Evolutionary conservation across 2,797 vertebrate genomes (phyloP), one percentile per base, ranked within the genome.

Genomic region (Eupleurogrammus muticus): DNA sequence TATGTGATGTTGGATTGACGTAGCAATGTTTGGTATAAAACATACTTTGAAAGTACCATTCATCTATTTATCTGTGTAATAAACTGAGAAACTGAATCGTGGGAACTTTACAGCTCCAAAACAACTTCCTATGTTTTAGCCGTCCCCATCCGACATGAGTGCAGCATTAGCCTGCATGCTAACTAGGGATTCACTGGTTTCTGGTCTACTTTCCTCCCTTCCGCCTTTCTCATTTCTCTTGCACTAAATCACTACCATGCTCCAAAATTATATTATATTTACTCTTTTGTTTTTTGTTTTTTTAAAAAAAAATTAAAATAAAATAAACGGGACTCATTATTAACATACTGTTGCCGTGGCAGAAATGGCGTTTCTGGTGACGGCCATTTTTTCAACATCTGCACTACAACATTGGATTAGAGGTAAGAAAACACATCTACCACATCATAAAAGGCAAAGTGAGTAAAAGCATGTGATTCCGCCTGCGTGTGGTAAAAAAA

Each of bases 161-260:
- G 81, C 79, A 87, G 73, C 79, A 65, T 77, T 64, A 80, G 75
- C 76, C 68, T 64, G 63, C 76, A 82, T 75, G 77, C 81, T 87
- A 66, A 77, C 62, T 12, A 68, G 59, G 73, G 35, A 2, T 51
- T 75, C 35, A 57, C 34, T 54, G 34, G 42, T 47, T 58, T 60
- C 21, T 67, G 9, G 50, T 70, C 69, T 59, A 61, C 51, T 5
- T 79, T 73, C 62, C 61, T 73, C 64, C 76, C 52, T 51, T 50
- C 47, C 65, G 57, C 81, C 65, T 69, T n/a, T 46, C 76, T 69
- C 58, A 77, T 81, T 75, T 83, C 71, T 76, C 69, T 87, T 83
- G 57, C 83, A 64, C 77, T 89, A 87, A 80, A 70, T 64, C 56
- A 81, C 76, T 66, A 83, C 75, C 88, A 92, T 94, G 91, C 92